Percentiles rank a stretch among this genome's conserved stretches.
Evolutionary conservation across 2,113 vertebrate genomes (phyloP).

Genomic region (Notarius lentiginosus): DNA sequence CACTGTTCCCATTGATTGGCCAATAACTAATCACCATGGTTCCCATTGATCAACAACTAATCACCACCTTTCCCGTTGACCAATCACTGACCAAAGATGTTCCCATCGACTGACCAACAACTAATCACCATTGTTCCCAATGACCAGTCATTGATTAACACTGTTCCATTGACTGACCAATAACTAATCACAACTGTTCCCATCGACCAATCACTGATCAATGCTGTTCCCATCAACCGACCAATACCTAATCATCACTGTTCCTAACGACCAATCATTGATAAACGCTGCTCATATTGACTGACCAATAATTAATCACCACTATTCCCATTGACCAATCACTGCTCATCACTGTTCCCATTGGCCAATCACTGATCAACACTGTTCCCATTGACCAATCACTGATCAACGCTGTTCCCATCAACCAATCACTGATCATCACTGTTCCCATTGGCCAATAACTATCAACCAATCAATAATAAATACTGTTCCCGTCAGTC

Average conservation of each 20-base stretch:
- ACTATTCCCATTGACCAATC: neutral
- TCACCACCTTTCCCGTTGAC: too few species aligned
- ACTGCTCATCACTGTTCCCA: neutral
- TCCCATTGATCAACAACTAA: neutral
- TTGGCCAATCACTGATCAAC: neutral
- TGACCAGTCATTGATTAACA: neutral
- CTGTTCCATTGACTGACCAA: neutral
- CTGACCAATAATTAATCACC: too few species aligned
- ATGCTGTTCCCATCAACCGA: neutral
- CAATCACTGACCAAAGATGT: neutral
- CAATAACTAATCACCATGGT: neutral
- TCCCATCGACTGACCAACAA: neutral
- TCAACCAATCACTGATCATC: neutral
- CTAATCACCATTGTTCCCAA: neutral
- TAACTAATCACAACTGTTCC: neutral
- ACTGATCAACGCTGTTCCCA: neutral
- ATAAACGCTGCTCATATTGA: too few species aligned
- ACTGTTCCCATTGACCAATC: neutral
- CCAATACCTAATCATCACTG: neutral
- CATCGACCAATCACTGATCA: neutral
- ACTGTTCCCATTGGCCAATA: neutral
- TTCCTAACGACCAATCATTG: neutral
- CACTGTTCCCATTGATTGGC: neutral
- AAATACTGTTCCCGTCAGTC: neutral
- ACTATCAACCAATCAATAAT: neutral